Evolutionary conservation across 2,113 vertebrate species (phyloP), one percentile per base, ranked within the genome.

Genomic region (Marmota monax): DNA sequence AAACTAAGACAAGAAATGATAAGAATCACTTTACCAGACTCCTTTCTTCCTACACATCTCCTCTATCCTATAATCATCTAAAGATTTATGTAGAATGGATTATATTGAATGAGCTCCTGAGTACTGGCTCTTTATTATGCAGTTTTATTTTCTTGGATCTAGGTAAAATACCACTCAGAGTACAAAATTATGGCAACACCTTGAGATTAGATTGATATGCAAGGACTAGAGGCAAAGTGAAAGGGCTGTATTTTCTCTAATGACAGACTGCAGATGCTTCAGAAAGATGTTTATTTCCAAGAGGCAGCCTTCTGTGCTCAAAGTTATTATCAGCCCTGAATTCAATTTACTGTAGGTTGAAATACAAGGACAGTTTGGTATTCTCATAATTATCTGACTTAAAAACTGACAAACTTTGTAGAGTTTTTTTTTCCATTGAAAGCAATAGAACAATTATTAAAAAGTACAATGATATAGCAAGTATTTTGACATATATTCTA

Each of bases 281-380:
- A 87, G 32, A 93, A 97, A 92, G 79, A 63, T 82, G 79, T 93
- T 97, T 95, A 87, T 93, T 97, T 97, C 84, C 67, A 95, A 90
- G 61, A 96, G 11, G 8, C 86, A 97, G 84, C 39, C 76, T 90
- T 86, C 90, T 77, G 51, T 93, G 58, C 32, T 5, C 14, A 87
- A 95, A 96, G 70, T 91, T 92, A 96, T 90, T 87, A 92, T 86
- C 65, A 93, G 61, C 17, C 27, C 72, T 74, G 84, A 89, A 97
- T 97, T 97, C 84, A 95, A 95, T 93, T 96, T 95, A 95, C 51
- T 93, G 25, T 23, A 95, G 16, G 45, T 92, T 92, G 53, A 86
- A 97, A 95, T 96, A 97, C 90, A 95, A 90, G 73, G 88, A 88
- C 37, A 90, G 56, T 63, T 94, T 72, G 20, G 34, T 76, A 63